Percentiles rank a stretch among this genome's conserved stretches.
Evolutionary conservation across 2,888 invertebrate genomes (phyloP).

Genomic region (Hipparchia semele): DNA sequence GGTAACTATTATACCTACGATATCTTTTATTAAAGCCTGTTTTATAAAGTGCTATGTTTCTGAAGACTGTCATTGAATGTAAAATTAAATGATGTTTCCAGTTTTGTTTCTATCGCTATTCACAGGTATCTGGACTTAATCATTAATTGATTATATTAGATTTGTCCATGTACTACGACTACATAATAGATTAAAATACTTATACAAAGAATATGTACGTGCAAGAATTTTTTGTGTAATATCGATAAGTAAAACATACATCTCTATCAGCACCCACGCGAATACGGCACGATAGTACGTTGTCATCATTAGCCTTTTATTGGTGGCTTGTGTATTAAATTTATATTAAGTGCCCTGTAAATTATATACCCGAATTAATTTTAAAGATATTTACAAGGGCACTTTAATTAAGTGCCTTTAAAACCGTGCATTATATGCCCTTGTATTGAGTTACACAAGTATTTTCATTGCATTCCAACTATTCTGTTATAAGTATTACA

Average conservation of each 20-base stretch:
- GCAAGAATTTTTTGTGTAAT: background rate
- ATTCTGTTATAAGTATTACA: background rate
- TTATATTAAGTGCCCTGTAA: constrained; percentile 34
- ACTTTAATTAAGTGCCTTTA: constrained; percentile 13
- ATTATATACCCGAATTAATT: constrained; percentile 31
- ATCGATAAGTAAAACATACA: constrained; percentile 6
- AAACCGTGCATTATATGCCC: constrained; percentile 13
- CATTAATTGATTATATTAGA: no score
- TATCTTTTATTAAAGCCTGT: no score
- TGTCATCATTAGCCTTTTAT: constrained; percentile 37
- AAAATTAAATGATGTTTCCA: background rate
- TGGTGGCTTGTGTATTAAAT: constrained; percentile 35
- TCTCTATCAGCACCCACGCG: constrained; percentile 15
- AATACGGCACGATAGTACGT: constrained; percentile 13
- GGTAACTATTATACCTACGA: no score
- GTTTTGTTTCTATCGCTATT: background rate
- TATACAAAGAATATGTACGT: background rate
- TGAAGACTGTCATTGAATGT: background rate
- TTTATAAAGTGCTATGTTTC: no score
- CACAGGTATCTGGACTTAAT: background rate
- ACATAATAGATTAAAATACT: no score
- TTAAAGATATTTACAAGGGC: constrained; percentile 24
- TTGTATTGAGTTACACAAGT: constrained; percentile 11
- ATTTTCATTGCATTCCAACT: constrained; percentile 4
- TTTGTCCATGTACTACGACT: no score